Base-by-base conservation (phyloP, 2,888 invertebrate genomes). In the Cacoxenus indagator region DNA sequence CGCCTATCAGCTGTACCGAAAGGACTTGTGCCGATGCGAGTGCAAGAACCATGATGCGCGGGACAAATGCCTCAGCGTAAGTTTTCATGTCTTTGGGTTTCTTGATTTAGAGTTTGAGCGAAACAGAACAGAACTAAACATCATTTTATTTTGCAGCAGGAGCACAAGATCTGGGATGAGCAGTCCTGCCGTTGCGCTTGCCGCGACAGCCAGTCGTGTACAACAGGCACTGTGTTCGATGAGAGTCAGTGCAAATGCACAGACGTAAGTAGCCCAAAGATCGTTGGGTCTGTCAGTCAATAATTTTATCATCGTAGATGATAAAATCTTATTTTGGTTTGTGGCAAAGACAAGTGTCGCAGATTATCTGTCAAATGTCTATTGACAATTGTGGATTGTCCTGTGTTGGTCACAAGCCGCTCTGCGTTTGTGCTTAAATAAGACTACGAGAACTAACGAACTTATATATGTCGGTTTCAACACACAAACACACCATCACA, bases 31-130 rank as follows among this genome's bases (percentile, higher is more conserved):
- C 75, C 87, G 88, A 29, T 93, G 93, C 81, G 84, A 84, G 14
- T 93, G 93, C 79, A 88, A 85, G 9, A 93, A 93, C 75, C 78
- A 81, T 4, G 92, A 92, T 73, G 92, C 91, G 43, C 89, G 90
- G 70, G 86, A 88, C 6, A 92, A 92, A 82, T 93, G 93, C 78
- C 73, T 79, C 3, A 72, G 70, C 62, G 84, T 82, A 76, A 75
- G 69, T 65, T 46, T 26, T 51, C 0, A 37, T 43, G 17, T 31
- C n/a, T 29, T 2, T 17, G 27, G 17, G 9, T 4, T 26, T 37
- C 17, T 55, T 51, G 14, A 17, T 51, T n/a, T 51, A 17, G 17
- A 8, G 1, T 5, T 59, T 17, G 48, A n/a, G n/a, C n/a, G n/a
- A n/a, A n/a, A n/a, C n/a, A n/a, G n/a, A n/a, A n/a, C n/a, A n/a